Evolutionary conservation across 2,888 invertebrate species (phyloP), one percentile per base, ranked within the genome.

Genomic region (Formica aserva): DNA sequence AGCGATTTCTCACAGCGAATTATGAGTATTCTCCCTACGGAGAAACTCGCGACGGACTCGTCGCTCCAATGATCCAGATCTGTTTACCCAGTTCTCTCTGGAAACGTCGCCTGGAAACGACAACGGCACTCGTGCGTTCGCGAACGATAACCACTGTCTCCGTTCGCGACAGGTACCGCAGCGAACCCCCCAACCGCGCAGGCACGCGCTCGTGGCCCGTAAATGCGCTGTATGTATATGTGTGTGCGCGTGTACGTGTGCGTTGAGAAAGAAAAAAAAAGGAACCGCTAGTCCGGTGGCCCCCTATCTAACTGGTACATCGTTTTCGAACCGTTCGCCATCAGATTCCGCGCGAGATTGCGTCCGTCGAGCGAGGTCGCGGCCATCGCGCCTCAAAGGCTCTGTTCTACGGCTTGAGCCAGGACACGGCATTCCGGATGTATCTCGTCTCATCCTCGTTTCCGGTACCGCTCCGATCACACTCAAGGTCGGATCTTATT

Each of bases 261-360:
- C 29, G 41, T 35, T 63, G 13, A 45, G 52, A 18, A 52, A 5
- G 29, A 11, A 41, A 80, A 82, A 83, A 86, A 87, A 91, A 86
- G 85, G 85, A 89, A 90, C 88, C 90, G 89, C 90, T 89, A 90
- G 87, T 86, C 90, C 86, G 80, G 82, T 86, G 84, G 85, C 83
- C 89, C 85, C 84, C 85, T 92, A 91, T 91, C 91, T 91, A 91
- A 91, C 92, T 91, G 86, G 92, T 85, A 89, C 91, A 91, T 91
- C 91, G 90, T 91, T 90, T 91, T 85, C 90, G 86, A 83, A 84
- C 87, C 88, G 91, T 90, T 89, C 86, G 89, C 85, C 87, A 52
- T 52, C 52, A 91, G 91, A 89, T 90, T 90, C 90, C 88, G 86
- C 81, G 86, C 62, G 78, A 88, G 90, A 90, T 90, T 86, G 86